Evolutionary conservation across 2,113 vertebrate genomes (phyloP).

Genomic region (Hystrix brachyura): DNA sequence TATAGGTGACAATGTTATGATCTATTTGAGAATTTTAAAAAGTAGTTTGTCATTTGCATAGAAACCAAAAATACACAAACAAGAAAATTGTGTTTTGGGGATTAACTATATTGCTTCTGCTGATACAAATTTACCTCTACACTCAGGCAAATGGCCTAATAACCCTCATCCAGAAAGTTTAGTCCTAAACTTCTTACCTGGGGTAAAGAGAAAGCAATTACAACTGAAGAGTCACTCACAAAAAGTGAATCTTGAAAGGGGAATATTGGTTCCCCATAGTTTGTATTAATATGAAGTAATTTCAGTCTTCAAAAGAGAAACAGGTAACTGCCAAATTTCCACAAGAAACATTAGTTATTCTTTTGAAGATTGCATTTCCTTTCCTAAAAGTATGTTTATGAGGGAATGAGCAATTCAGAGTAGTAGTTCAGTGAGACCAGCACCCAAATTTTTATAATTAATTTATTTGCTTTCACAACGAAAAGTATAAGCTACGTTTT

Average conservation of each 20-base stretch:
- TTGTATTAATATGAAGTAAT: conserved; percentile 19
- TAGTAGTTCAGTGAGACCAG: neutral
- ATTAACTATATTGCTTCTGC: neutral
- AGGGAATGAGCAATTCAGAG: neutral
- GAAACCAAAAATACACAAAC: neutral
- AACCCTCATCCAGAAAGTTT: neutral
- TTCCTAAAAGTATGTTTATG: neutral
- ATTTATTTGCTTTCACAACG: neutral
- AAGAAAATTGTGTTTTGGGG: neutral
- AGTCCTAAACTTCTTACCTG: neutral
- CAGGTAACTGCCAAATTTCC: neutral
- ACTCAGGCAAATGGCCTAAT: conserved; percentile 13
- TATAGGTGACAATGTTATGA: neutral
- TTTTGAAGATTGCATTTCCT: neutral
- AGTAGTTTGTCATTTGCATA: neutral
- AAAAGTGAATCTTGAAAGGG: conserved; percentile 21
- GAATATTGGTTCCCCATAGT: neutral
- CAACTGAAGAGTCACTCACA: conserved; percentile 13
- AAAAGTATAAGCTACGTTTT: neutral
- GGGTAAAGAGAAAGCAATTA: conserved; percentile 53
- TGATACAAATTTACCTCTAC: neutral
- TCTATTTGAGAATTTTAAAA: neutral
- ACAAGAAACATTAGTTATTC: neutral
- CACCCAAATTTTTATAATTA: neutral
- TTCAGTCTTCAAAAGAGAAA: conserved; percentile 32